Conservation (phyloP, 2,888 invertebrate species). For the Zootermopsis nevadensis region DNA sequence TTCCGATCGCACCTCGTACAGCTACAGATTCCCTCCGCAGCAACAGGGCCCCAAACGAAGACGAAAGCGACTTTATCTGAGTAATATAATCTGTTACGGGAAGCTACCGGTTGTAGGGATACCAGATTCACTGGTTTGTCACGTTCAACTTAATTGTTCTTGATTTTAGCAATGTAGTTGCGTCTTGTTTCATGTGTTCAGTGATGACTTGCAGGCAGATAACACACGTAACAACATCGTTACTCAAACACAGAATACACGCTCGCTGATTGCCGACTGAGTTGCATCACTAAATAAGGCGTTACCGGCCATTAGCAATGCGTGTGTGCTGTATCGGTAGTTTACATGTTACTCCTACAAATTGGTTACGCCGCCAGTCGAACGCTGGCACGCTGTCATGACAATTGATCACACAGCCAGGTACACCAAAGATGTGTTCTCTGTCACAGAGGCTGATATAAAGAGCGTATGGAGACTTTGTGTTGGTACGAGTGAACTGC, state of each 20-base stretch:
- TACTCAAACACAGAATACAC: background rate
- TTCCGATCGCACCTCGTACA: too few species aligned
- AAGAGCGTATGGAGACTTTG: too few species aligned
- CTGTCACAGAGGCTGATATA: background rate
- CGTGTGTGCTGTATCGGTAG: background rate
- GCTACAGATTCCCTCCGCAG: too few species aligned
- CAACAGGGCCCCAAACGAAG: too few species aligned
- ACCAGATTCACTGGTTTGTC: background rate
- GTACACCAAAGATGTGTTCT: background rate
- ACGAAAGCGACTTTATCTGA: background rate
- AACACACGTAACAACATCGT: background rate
- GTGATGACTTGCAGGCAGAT: background rate
- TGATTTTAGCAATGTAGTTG: background rate
- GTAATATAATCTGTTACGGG: background rate
- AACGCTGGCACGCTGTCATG: constrained; percentile 27
- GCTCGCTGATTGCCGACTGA: constrained; percentile 34
- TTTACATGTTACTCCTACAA: constrained; percentile 12
- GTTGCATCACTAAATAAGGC: constrained; percentile 22
- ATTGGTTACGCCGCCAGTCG: constrained; percentile 15
- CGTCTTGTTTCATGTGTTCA: too few species aligned
- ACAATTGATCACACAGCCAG: constrained; percentile 32
- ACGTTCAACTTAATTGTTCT: background rate
- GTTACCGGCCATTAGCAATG: background rate
- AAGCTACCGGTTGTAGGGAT: background rate
- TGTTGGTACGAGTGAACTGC: too few species aligned